Base-by-base conservation (phyloP, 2,888 invertebrate species). In the Andrena marginata region DNA sequence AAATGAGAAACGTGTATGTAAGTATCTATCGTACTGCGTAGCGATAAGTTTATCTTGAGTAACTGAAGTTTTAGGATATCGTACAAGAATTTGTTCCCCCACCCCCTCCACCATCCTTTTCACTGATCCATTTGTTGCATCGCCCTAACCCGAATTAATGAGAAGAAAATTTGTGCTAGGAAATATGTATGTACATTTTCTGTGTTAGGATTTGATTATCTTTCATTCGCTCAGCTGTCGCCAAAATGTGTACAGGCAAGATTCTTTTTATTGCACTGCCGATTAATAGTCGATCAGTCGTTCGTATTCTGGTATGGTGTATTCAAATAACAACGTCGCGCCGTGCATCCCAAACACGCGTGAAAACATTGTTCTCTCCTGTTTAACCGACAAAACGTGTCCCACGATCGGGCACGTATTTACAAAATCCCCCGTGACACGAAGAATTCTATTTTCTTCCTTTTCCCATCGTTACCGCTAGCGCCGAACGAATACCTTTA, bases 61-160 rank as follows among this genome's bases (percentile, higher is more conserved):
- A 49, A 65, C 31, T 49, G 31, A 65, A 65, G n/a, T 51, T 65
- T 29, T 31, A 49, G 65, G 26, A 49, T 20, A 49, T 65, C n/a
- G 20, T 62, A 29, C n/a, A 31, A 29, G 8, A 65, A 42, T 1
- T 42, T 13, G n/a, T n/a, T 2, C 42, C 13, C 0, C 13, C 13
- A 13, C 3, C 4, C 10, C 2, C 35, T 10, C 10, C 35, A 0
- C 10, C 10, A 13, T 10, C 35, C 4, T 42, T 42, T 13, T 13
- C 42, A 13, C 42, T 4, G 42, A 13, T 13, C 42, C 42, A 13
- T 42, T 42, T 42, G 42, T 42, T 42, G 42, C 42, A 16, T 54
- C 20, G 54, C 20, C 8, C 0, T 16, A 1, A 20, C 20, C 8
- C 20, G 23, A 54, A 54, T 54, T 23, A 10, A 8, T 20, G 20